phyloP scores from a whole-genome alignment of 2,888 invertebrate genomes.

The Nymphalis urticae region DNA sequence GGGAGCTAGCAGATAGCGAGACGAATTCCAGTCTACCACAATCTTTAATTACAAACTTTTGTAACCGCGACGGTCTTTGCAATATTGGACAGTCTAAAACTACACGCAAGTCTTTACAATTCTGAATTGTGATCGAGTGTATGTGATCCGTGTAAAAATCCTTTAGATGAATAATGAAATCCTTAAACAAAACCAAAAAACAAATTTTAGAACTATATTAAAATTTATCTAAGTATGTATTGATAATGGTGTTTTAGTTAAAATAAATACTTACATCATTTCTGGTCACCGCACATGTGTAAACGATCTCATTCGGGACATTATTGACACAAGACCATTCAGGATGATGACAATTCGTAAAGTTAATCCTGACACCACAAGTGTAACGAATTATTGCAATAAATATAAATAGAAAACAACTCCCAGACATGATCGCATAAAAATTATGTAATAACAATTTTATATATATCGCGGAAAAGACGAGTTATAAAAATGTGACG shows the following conservation, averaged over 20 bases:
- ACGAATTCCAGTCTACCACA: slow-evolving; percentile 66
- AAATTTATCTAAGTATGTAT: neutral
- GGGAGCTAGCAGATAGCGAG: slow-evolving; percentile 52
- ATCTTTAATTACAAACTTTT: slow-evolving; percentile 65
- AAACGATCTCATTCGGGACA: slow-evolving; percentile 60
- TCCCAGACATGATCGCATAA: slow-evolving; percentile 46
- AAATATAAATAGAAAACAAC: slow-evolving; percentile 41
- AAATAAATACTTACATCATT: slow-evolving; percentile 61
- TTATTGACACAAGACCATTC: slow-evolving; percentile 74
- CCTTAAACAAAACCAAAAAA: slow-evolving; percentile 65
- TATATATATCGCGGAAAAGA: slow-evolving; percentile 46
- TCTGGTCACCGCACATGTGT: slow-evolving; percentile 56
- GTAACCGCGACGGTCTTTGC: slow-evolving; percentile 64
- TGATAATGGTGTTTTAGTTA: neutral
- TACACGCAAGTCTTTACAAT: slow-evolving; percentile 74
- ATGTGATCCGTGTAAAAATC: slow-evolving; percentile 75
- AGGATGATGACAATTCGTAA: slow-evolving; percentile 65
- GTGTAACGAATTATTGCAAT: slow-evolving; percentile 45
- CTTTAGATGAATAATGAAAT: slow-evolving; percentile 73
- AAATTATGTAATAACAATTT: slow-evolving; percentile 40
- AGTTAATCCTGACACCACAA: slow-evolving; percentile 63
- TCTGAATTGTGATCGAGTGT: slow-evolving; percentile 69
- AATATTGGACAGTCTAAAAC: slow-evolving; percentile 73
- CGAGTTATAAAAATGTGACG: slow-evolving; percentile 55
- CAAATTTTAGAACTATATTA: neutral